phyloP scores from a whole-genome alignment of 35 echinoderm and acorn worm genomes.

The Heliocidaris erythrogramma region DNA sequence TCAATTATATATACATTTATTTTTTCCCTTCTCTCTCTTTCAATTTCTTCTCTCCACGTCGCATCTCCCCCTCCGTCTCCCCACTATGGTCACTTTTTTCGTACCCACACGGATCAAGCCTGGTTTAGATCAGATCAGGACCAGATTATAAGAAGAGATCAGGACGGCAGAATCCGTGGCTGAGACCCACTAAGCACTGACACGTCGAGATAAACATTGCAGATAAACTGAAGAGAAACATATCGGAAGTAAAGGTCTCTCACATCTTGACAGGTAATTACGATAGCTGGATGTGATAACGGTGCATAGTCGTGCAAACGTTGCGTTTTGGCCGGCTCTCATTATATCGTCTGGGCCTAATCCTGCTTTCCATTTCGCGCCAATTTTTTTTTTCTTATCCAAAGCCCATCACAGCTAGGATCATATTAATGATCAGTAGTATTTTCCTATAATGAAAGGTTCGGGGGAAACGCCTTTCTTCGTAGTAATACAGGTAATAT shows the following conservation, averaged over 20 bases:
- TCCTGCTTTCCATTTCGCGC: neutral
- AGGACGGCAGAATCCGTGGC: neutral
- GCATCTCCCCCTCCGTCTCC: neutral
- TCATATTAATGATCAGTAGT: neutral
- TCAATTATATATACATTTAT: neutral
- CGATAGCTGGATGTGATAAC: neutral
- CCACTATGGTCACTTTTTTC: neutral
- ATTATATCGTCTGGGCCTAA: neutral
- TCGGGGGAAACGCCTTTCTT: no score
- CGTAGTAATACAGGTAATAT: no score
- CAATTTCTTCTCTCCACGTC: neutral
- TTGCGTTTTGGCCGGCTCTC: neutral
- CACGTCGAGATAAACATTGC: neutral
- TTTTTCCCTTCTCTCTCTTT: no score
- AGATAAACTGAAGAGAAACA: neutral
- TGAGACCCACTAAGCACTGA: neutral
- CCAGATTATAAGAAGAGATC: neutral
- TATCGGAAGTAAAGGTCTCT: neutral
- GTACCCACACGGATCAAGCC: slow-evolving; percentile 5
- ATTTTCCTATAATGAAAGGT: no score
- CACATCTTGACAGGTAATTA: slow-evolving; percentile 11
- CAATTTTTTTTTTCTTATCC: neutral
- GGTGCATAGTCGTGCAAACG: no score
- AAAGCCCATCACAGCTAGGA: no score
- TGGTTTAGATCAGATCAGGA: slow-evolving; percentile 6